Conservation (phyloP, 2,113 vertebrate species). For the Ictalurus punctatus region DNA sequence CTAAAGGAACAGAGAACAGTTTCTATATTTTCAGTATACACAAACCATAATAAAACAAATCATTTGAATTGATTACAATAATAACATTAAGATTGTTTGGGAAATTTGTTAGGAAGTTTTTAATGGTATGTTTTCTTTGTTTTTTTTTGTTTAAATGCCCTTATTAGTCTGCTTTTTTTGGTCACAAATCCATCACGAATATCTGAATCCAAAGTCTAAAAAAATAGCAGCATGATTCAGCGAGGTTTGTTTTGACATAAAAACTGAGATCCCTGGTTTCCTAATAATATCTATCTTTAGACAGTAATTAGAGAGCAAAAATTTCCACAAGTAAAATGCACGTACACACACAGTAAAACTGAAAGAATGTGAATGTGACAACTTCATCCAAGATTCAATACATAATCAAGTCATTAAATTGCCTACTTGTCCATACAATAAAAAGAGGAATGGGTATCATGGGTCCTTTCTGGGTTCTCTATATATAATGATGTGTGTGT, state of each 20-base stretch:
- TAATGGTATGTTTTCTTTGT: not conserved
- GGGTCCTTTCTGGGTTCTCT: not conserved
- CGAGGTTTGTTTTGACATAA: conserved; percentile 61
- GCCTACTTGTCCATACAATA: not conserved
- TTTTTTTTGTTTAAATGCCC: conserved; percentile 2
- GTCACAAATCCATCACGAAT: conserved; percentile 52
- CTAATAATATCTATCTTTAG: conserved; percentile 56
- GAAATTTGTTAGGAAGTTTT: not conserved
- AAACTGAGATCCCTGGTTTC: conserved; percentile 68
- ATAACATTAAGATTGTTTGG: not conserved
- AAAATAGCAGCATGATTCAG: conserved; percentile 66
- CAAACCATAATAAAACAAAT: not conserved
- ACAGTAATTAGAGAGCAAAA: conserved; percentile 40
- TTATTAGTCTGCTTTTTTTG: conserved; percentile 25
- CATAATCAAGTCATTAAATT: not conserved
- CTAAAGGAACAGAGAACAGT: not conserved
- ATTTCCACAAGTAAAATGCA: conserved; percentile 43
- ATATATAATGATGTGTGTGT: not conserved
- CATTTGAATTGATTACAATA: not conserved
- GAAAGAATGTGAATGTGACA: too few species aligned
- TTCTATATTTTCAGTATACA: not conserved
- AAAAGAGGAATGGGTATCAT: not conserved
- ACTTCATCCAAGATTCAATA: not conserved
- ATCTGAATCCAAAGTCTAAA: conserved; percentile 55
- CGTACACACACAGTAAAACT: not conserved